These are phyloP conservation scores for Wasmannia auropunctata DNA, from an alignment of 1,140 invertebrate species.

Conservation along the genomic window DNA sequence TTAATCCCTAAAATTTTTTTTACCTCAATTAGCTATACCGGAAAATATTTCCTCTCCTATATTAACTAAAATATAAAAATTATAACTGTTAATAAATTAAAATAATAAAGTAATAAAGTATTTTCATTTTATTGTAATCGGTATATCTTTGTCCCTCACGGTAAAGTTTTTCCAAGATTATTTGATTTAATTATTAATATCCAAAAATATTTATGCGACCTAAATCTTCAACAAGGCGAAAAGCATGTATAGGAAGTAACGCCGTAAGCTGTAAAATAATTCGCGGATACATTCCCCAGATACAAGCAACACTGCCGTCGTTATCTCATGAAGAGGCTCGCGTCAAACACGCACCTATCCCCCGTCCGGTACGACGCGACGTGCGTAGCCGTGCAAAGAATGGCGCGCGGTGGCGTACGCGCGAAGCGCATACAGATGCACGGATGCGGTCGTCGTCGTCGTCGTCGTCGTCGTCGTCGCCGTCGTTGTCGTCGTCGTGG, in stretches of 20 bases:
- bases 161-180: not conserved
- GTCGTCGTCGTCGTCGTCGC: too few species aligned
- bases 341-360: conserved; percentile 25
- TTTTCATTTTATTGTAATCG: not conserved
- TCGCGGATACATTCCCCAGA: not conserved
- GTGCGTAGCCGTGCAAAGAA: conserved; percentile 50
- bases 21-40: not conserved
- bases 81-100: not conserved
- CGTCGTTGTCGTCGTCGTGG: too few species aligned
- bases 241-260: conserved; percentile 31
- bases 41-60: not conserved
- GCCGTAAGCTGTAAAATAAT: not conserved
- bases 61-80: not conserved
- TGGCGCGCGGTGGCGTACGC: conserved; percentile 51
- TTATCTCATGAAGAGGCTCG: conserved; percentile 30
- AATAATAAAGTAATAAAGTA: not conserved
- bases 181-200: conserved; percentile 14
- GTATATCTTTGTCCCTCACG: not conserved
- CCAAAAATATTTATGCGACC: not conserved
- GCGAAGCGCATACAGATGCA: conserved; percentile 62
- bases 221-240: not conserved
- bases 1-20: not conserved
- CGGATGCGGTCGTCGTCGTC: conserved; percentile 73
- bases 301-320: conserved; percentile 29
- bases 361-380: conserved; percentile 1